phyloP scores from a whole-genome alignment of 1,140 invertebrate species.

The Drosophila simulans region DNA sequence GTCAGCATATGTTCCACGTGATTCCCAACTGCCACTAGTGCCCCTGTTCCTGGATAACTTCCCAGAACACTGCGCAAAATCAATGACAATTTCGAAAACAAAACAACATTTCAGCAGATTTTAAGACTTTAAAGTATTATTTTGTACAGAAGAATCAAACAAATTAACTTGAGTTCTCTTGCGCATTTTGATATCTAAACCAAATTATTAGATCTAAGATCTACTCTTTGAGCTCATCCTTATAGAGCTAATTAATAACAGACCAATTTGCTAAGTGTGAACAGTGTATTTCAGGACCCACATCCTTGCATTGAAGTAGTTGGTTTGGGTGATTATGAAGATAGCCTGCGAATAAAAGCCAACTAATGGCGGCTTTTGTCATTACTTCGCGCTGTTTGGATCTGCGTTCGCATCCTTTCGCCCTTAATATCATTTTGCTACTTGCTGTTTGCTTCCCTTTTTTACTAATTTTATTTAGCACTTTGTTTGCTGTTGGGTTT shows the following conservation, averaged over 20 bases:
- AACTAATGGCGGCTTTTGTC: constrained; percentile 56
- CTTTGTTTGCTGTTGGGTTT: constrained; percentile 42
- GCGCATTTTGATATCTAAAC: too few relatives aligned
- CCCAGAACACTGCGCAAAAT: background rate
- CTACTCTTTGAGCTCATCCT: too few relatives aligned
- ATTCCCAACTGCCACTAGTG: constrained; percentile 61
- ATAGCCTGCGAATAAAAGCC: constrained; percentile 62
- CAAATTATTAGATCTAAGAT: too few relatives aligned
- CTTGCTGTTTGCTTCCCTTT: constrained; percentile 33
- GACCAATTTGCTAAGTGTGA: background rate
- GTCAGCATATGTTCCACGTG: constrained; percentile 73
- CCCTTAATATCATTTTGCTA: constrained; percentile 7
- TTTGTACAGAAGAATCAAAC: too few relatives aligned
- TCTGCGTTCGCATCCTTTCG: constrained; percentile 9
- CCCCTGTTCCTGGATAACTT: constrained; percentile 17
- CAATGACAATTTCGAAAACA: background rate
- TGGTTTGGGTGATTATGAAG: constrained; percentile 59
- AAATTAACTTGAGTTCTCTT: too few relatives aligned
- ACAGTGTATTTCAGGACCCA: background rate
- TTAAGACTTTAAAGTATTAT: too few relatives aligned
- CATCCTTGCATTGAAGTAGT: background rate
- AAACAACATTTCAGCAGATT: too few relatives aligned
- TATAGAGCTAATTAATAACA: background rate
- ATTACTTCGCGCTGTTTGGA: constrained; percentile 27
- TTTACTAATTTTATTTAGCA: constrained; percentile 67